These are phyloP conservation scores for Neoascia interrupta DNA, from an alignment of 2,888 invertebrate species.

Conservation along the genomic window DNA sequence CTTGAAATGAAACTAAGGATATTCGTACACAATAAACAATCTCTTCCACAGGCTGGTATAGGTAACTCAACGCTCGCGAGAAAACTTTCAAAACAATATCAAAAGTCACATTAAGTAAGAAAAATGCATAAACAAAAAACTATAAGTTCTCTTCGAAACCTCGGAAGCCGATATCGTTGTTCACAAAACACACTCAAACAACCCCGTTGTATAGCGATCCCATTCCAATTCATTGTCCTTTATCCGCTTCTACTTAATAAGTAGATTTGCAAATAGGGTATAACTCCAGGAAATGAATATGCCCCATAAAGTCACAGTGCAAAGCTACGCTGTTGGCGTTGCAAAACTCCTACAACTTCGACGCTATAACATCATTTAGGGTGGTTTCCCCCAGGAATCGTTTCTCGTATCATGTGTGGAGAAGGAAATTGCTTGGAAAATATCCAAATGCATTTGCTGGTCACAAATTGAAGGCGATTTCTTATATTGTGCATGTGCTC, in stretches of 20 bases:
- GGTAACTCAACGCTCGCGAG: too few species aligned
- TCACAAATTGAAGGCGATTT: constrained; percentile 51
- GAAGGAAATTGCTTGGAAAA: constrained; percentile 55
- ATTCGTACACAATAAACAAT: too few species aligned
- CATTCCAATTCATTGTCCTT: neutral
- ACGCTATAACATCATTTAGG: neutral
- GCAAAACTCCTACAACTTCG: constrained; percentile 22
- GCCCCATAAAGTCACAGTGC: constrained; percentile 16
- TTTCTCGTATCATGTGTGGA: neutral
- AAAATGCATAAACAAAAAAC: too few species aligned
- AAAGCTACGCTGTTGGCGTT: constrained; percentile 6
- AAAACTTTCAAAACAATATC: too few species aligned
- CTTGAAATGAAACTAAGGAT: too few species aligned
- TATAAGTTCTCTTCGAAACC: too few species aligned
- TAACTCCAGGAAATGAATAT: constrained; percentile 46
- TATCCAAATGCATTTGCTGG: constrained; percentile 61
- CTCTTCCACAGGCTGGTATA: too few species aligned
- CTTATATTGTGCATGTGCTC: constrained; percentile 35
- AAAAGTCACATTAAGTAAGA: too few species aligned
- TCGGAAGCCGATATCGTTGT: constrained; percentile 18
- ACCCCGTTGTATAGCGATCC: neutral
- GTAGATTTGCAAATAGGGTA: constrained; percentile 24
- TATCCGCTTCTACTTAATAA: constrained; percentile 29
- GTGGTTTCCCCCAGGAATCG: constrained; percentile 21
- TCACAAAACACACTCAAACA: constrained; percentile 4